These are phyloP conservation scores for Coluber constrictor DNA, from an alignment of 2,797 vertebrate species.

Conservation along the genomic window DNA sequence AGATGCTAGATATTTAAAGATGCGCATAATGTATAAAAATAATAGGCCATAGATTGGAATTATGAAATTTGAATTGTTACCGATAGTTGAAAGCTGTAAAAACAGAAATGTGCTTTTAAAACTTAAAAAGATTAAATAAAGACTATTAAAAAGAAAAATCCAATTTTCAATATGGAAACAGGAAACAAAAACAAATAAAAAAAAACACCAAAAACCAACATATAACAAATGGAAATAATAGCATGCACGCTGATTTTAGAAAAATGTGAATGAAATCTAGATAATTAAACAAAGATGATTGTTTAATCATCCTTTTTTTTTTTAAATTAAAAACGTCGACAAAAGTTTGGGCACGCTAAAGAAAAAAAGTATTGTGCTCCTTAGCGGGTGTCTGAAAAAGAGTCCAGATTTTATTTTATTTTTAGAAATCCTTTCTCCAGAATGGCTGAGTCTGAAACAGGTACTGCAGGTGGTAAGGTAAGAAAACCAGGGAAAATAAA, in stretches of 20 bases:
- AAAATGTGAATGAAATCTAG: not conserved
- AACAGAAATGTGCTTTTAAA: too few relatives aligned
- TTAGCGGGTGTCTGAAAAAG: not conserved
- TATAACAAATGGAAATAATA: not conserved
- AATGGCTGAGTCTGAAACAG: not conserved
- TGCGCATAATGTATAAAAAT: too few relatives aligned
- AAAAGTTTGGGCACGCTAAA: not conserved
- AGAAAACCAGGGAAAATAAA: not conserved
- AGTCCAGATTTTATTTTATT: not conserved
- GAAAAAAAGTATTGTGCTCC: not conserved
- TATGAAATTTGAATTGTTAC: too few relatives aligned
- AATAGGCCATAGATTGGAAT: too few relatives aligned
- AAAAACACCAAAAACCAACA: not conserved
- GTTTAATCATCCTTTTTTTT: too few relatives aligned
- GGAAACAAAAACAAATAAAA: not conserved
- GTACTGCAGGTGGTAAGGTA: not conserved
- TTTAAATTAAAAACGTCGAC: not conserved
- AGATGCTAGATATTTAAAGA: too few relatives aligned
- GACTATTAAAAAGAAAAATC: not conserved
- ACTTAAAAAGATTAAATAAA: too few relatives aligned
- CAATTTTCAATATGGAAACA: not conserved
- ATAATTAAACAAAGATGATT: not conserved
- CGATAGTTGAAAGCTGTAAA: too few relatives aligned
- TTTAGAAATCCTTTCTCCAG: not conserved
- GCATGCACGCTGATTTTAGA: not conserved